These are phyloP conservation scores for Chionodraco myersi DNA, from an alignment of 2,113 vertebrate genomes.

Conservation along the genomic window DNA sequence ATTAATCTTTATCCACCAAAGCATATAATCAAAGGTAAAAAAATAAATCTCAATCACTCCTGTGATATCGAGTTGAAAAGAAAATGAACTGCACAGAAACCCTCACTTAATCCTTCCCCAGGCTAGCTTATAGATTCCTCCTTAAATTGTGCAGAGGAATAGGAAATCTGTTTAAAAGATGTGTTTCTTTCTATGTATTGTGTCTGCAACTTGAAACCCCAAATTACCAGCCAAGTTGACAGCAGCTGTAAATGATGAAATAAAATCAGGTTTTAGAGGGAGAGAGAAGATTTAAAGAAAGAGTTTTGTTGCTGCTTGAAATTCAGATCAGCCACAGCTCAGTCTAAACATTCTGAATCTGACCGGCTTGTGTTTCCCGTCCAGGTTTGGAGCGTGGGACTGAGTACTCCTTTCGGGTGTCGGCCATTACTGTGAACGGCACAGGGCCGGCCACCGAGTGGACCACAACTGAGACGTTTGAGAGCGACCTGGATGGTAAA, in stretches of 20 bases:
- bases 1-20: slow-evolving; percentile 1
- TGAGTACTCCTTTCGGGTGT: slow-evolving; percentile 93
- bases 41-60: background rate
- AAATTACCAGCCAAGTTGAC: slow-evolving; percentile 6
- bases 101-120: slow-evolving; percentile 27
- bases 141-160: slow-evolving; percentile 14
- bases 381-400: slow-evolving; percentile 94
- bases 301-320: slow-evolving; percentile 5
- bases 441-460: slow-evolving; percentile 94
- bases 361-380: background rate
- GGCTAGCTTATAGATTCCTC: slow-evolving; percentile 31
- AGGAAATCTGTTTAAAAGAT: slow-evolving; percentile 33
- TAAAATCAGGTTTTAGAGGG: background rate
- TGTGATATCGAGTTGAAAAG: slow-evolving; percentile 17
- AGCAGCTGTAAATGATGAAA: background rate
- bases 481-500: slow-evolving; percentile 97
- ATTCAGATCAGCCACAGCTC: background rate
- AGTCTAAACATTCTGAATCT: background rate
- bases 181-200: slow-evolving; percentile 47
- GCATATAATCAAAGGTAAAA: slow-evolving; percentile 20
- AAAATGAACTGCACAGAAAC: slow-evolving; percentile 17
- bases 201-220: slow-evolving; percentile 7
- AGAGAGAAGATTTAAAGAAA: background rate
- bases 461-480: slow-evolving; percentile 93
- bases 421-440: slow-evolving; percentile 92